phyloP scores from a whole-genome alignment of 2,888 invertebrate genomes.

The Micoletzkya japonica region DNA sequence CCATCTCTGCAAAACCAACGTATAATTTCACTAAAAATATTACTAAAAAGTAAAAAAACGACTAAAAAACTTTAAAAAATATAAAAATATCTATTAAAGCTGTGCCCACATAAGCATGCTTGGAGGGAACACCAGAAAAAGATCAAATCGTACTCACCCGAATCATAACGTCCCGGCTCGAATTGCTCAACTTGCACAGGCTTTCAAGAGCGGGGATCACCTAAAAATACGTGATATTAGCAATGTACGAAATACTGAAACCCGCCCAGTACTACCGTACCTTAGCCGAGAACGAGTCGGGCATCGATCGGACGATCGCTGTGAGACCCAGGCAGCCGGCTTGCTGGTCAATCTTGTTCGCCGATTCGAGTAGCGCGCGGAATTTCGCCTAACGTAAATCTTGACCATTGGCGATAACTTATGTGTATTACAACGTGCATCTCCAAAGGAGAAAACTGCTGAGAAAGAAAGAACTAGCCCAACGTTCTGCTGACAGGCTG shows the following conservation, averaged over 20 bases:
- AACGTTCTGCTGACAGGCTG: too few species aligned
- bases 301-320: constrained; percentile 37
- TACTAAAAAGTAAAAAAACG: too few species aligned
- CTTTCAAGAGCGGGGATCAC: constrained; percentile 11
- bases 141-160: too few species aligned
- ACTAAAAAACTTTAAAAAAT: too few species aligned
- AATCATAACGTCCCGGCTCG: constrained; percentile 1
- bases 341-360: constrained; percentile 25
- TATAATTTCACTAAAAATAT: too few species aligned
- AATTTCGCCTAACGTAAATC: constrained; percentile 18
- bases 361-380: neutral
- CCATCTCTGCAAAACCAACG: constrained; percentile 23
- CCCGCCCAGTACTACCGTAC: neutral
- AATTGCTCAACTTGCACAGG: constrained; percentile 16
- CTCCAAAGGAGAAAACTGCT: too few species aligned
- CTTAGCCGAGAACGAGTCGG: constrained; percentile 36
- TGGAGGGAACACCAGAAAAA: too few species aligned
- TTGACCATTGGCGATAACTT: too few species aligned
- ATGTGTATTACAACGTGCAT: too few species aligned
- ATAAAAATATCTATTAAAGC: too few species aligned
- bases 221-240: neutral
- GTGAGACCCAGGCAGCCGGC: constrained; percentile 36
- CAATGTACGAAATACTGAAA: neutral
- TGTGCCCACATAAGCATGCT: too few species aligned
- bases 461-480: too few species aligned